These are phyloP conservation scores for Trematomus bernacchii DNA, from an alignment of 2,797 vertebrate genomes.

Conservation along the genomic window DNA sequence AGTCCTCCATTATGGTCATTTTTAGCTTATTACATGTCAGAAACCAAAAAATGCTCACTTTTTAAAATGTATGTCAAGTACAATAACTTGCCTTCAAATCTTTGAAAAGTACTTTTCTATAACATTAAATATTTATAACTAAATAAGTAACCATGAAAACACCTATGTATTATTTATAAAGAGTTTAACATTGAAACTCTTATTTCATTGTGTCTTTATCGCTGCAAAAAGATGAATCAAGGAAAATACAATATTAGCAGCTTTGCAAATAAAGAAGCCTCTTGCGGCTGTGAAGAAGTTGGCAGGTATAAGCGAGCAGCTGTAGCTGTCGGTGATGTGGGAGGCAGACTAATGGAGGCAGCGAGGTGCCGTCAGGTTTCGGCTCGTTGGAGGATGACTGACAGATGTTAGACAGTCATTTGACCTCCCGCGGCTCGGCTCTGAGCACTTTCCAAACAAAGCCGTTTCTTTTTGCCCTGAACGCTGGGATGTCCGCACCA, in stretches of 20 bases:
- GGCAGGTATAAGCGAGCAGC: constrained; percentile 46
- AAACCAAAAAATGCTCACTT: too few species aligned
- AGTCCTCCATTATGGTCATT: not conserved
- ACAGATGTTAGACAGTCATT: constrained; percentile 65
- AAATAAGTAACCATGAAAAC: not conserved
- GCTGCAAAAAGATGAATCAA: not conserved
- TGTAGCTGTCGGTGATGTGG: constrained; percentile 53
- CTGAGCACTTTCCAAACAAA: constrained; percentile 32
- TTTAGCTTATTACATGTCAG: not conserved
- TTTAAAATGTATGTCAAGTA: too few species aligned
- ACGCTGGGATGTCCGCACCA: constrained; percentile 6
- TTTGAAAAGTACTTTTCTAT: not conserved
- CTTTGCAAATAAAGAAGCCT: constrained; percentile 33
- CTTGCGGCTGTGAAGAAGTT: constrained; percentile 33
- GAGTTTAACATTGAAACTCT: not conserved
- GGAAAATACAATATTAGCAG: constrained; percentile 6
- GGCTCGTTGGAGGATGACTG: constrained; percentile 65
- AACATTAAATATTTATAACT: not conserved
- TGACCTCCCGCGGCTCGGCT: constrained; percentile 61
- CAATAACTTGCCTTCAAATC: not conserved
- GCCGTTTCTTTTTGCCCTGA: constrained; percentile 20
- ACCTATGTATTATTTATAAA: constrained; percentile 6
- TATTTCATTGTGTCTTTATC: not conserved
- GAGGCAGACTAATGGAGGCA: constrained; percentile 57
- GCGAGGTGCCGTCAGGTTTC: constrained; percentile 54